phyloP scores from a whole-genome alignment of 2,113 vertebrate species.

The Dasyurus viverrinus region DNA sequence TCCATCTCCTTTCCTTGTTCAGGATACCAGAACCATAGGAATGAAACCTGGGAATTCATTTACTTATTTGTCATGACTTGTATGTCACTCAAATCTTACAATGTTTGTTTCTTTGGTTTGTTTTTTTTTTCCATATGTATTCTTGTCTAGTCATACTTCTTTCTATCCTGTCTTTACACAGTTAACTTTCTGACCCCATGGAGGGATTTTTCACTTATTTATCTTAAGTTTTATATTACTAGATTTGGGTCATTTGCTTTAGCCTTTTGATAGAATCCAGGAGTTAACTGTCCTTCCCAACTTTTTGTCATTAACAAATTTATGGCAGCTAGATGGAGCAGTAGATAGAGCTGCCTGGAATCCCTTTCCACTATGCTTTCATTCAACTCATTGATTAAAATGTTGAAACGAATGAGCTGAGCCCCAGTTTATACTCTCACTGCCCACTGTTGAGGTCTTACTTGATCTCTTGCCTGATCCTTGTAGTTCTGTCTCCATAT shows the following conservation, averaged over 20 bases:
- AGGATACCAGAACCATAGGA: background rate
- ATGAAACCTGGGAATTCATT: background rate
- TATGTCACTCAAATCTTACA: background rate
- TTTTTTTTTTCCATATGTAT: background rate
- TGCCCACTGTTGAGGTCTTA: background rate
- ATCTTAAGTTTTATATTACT: background rate
- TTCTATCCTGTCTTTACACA: background rate
- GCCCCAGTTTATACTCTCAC: background rate
- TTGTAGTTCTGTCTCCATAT: background rate
- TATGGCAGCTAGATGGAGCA: background rate
- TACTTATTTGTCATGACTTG: background rate
- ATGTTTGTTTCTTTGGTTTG: background rate
- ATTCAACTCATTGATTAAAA: background rate
- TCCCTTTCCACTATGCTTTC: background rate
- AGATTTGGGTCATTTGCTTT: background rate
- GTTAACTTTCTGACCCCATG: background rate
- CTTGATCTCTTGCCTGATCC: background rate
- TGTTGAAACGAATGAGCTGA: background rate
- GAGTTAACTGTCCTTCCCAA: background rate
- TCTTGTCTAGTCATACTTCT: background rate
- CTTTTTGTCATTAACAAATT: background rate
- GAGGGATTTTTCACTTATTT: background rate
- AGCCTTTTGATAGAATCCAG: background rate
- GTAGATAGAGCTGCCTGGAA: background rate
- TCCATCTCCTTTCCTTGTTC: background rate